Evolutionary conservation across 2,888 invertebrate species (phyloP).

Genomic region (Nomada ferruginata): DNA sequence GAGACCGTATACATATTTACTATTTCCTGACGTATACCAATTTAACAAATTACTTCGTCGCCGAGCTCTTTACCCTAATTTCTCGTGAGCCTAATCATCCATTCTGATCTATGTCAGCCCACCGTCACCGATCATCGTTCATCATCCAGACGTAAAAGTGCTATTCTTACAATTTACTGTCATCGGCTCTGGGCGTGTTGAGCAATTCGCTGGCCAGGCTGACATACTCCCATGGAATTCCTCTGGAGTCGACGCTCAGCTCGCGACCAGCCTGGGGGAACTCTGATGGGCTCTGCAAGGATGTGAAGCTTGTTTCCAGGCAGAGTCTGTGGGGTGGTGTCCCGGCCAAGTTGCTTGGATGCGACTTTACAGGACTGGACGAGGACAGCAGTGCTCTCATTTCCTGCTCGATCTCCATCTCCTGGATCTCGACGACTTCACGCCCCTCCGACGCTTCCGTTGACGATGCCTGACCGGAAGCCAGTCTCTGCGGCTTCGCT

Average conservation of each 20-base stretch:
- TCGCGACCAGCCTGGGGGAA: slow-evolving; percentile 80
- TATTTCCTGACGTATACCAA: background rate
- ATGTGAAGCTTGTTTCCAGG: slow-evolving; percentile 91
- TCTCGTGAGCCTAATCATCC: slow-evolving; percentile 30
- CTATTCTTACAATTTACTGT: slow-evolving; percentile 80
- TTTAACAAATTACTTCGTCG: background rate
- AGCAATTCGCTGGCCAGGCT: slow-evolving; percentile 82
- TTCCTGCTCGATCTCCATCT: slow-evolving; percentile 80
- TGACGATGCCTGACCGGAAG: slow-evolving; percentile 79
- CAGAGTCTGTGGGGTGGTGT: slow-evolving; percentile 85
- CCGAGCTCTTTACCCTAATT: no score
- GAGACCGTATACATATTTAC: background rate
- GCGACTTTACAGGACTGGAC: slow-evolving; percentile 85
- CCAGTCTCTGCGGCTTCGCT: slow-evolving; percentile 89
- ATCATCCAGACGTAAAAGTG: slow-evolving; percentile 48
- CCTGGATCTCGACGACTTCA: slow-evolving; percentile 75
- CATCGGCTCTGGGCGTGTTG: slow-evolving; percentile 77
- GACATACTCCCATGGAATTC: slow-evolving; percentile 85
- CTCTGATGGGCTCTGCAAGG: slow-evolving; percentile 86
- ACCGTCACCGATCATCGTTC: slow-evolving; percentile 20
- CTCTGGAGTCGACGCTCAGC: slow-evolving; percentile 81
- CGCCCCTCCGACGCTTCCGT: slow-evolving; percentile 77
- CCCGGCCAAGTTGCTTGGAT: slow-evolving; percentile 65
- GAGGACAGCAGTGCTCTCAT: slow-evolving; percentile 84
- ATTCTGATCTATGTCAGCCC: slow-evolving; percentile 9